A percentile compares a stretch with the other conserved stretches of the same genome.
phyloP scores from a whole-genome alignment of 2,113 vertebrate species.

The Condylura cristata region DNA sequence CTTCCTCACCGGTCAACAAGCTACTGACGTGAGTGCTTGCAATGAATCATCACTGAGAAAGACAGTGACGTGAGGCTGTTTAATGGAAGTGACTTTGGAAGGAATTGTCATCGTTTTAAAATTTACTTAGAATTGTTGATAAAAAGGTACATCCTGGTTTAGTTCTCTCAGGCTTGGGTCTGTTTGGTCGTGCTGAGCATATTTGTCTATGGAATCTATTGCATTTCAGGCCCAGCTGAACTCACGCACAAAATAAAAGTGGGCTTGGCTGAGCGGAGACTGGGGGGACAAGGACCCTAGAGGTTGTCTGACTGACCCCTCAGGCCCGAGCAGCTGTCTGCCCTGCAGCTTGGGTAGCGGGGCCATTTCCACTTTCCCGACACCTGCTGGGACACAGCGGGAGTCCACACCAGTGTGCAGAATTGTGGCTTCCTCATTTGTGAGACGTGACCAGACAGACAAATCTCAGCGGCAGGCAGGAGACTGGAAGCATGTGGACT shows the following conservation, averaged over 20 bases:
- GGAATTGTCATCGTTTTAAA: not conserved
- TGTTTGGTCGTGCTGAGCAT: not conserved
- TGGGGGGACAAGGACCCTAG: not conserved
- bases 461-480: slow-evolving; percentile 38
- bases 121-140: slow-evolving; percentile 26
- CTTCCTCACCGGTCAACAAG: slow-evolving; percentile 29
- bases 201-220: slow-evolving; percentile 33
- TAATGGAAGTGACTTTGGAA: slow-evolving; percentile 31
- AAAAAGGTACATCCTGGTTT: not conserved
- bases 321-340: slow-evolving; percentile 62
- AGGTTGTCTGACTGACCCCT: not conserved
- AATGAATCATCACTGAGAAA: slow-evolving; percentile 32
- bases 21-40: not conserved
- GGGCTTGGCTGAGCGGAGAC: not conserved
- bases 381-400: slow-evolving; percentile 6
- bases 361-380: slow-evolving; percentile 59
- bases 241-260: not conserved
- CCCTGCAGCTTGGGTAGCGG: not conserved
- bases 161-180: not conserved
- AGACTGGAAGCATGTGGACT: not conserved
- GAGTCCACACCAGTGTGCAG: not conserved
- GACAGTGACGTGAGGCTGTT: not conserved
- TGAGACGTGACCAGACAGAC: slow-evolving; percentile 36
- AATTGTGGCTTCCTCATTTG: slow-evolving; percentile 51
- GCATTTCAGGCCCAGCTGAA: slow-evolving; percentile 12